Evolutionary conservation across 2,797 vertebrate genomes (phyloP).

Genomic region (Nasua narica): DNA sequence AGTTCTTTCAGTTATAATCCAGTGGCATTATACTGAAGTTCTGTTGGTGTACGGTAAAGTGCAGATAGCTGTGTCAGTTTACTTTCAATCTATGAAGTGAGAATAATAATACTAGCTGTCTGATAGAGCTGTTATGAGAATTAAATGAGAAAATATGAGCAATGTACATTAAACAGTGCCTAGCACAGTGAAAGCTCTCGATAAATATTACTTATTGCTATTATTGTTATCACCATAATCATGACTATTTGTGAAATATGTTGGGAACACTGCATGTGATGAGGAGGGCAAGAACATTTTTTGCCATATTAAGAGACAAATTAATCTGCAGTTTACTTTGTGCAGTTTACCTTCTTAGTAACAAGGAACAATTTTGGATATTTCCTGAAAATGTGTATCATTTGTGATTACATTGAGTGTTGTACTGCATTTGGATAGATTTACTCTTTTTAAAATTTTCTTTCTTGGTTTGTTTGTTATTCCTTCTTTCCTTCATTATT

Average conservation of each 20-base stretch:
- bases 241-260: background rate
- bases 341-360: too few species aligned
- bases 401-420: background rate
- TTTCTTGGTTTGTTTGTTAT: background rate
- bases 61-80: background rate
- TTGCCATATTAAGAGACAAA: background rate
- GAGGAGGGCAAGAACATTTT: background rate
- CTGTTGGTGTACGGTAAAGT: background rate
- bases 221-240: background rate
- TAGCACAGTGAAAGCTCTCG: background rate
- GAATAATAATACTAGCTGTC: background rate
- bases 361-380: background rate
- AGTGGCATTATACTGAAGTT: background rate
- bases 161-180: background rate
- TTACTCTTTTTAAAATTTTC: background rate
- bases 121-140: background rate
- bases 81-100: background rate
- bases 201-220: background rate
- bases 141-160: background rate
- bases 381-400: background rate
- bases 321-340: background rate
- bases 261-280: background rate
- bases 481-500: background rate
- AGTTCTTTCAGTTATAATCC: background rate
- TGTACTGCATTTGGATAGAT: background rate